Evolutionary conservation across 2,113 vertebrate species (phyloP), one percentile per base, ranked within the genome.

Genomic region (Neogobius melanostomus): DNA sequence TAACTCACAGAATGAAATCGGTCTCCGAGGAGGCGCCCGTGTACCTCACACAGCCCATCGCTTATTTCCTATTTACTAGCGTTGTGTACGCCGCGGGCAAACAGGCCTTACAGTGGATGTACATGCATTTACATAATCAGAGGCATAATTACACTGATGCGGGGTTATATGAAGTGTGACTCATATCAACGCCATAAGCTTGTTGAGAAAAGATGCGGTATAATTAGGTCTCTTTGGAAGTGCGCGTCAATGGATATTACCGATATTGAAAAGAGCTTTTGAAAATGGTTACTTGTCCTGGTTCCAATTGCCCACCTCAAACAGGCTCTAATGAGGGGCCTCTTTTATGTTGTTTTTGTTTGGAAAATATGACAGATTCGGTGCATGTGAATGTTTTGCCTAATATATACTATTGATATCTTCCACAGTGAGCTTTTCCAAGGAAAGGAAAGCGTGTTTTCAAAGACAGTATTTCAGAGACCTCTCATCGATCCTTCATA

Each of bases 51-150:
- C 49, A 51, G 10, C 12, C 6, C 36, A 15, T 15, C 4, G 1
- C 43, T n/a, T 7, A 8, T 9, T 45, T 43, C 59, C 15, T 5
- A 10, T 45, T 44, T 45, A 9, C 14, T n/a, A 15, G 8, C 36
- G 15, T 61, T 10, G 42, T 61, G 36, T n/a, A n/a, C 59, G 59
- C 42, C 59, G 42, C 15, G 59, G 42, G 59, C 59, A 12, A 61
- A 45, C 59, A 61, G 59, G 59, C 3, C 42, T 61, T 61, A 61
- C 36, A 61, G 59, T 61, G 36, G 36, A 45, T 61, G 59, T 61
- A 61, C 59, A 61, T 6, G 42, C 12, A 61, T 61, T 61, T 61
- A 61, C 59, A 61, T 61, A 61, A 61, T 61, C 59, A 61, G 42
- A 14, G 9, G 59, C 59, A 45, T 61, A 61, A 61, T 61, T 61